phyloP scores from a whole-genome alignment of 1,140 invertebrate genomes.

The Aphis gossypii region DNA sequence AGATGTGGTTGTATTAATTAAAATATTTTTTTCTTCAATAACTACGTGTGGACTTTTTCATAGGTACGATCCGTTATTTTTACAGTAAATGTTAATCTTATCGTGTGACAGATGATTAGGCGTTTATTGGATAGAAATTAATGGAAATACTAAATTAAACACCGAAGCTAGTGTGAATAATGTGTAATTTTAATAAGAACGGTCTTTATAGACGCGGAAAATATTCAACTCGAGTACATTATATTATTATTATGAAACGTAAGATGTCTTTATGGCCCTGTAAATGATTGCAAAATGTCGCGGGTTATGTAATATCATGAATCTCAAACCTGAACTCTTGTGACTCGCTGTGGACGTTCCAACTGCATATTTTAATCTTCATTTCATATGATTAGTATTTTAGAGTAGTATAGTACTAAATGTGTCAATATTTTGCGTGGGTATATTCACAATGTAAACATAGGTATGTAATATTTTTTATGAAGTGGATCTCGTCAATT shows the following conservation, averaged over 20 bases:
- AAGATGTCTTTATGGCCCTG: not conserved
- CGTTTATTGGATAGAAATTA: not conserved
- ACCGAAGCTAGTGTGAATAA: not conserved
- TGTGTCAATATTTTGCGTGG: not conserved
- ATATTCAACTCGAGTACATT: not conserved
- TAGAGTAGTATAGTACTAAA: not conserved
- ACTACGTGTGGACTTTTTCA: not conserved
- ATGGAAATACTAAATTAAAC: slow-evolving; percentile 1
- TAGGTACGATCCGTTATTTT: not conserved
- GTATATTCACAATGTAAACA: not conserved
- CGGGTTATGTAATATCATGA: not conserved
- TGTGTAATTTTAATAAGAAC: not conserved
- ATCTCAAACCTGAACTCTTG: not conserved
- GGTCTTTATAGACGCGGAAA: not conserved
- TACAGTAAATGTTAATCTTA: not conserved
- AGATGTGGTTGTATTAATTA: not conserved
- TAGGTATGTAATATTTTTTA: not conserved
- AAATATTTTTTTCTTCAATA: not conserved
- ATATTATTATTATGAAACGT: not conserved
- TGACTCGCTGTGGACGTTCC: not conserved
- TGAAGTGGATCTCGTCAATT: not conserved
- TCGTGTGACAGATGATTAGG: not conserved
- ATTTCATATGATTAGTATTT: not conserved
- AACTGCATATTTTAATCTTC: not conserved
- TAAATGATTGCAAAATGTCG: not conserved